A percentile compares a stretch with the other conserved stretches of the same genome.
These are phyloP conservation scores for Crocallis elinguaria DNA, from an alignment of 2,888 invertebrate species.

Conservation along the genomic window DNA sequence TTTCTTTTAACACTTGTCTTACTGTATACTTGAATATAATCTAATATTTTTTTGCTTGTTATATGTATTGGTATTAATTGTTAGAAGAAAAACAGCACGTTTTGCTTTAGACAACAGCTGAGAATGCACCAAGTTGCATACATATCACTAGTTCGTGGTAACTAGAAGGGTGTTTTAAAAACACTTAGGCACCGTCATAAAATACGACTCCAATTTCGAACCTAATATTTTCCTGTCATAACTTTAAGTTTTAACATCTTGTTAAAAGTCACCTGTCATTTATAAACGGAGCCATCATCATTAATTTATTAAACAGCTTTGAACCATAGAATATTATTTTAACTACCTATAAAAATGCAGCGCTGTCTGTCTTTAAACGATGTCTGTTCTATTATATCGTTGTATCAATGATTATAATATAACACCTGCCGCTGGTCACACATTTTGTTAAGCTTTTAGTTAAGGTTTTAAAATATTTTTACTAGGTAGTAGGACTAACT, in stretches of 20 bases:
- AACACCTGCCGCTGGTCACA: constrained; percentile 13
- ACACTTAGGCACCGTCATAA: too few relatives aligned
- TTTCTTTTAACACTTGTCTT: too few relatives aligned
- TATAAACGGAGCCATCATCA: constrained; percentile 11
- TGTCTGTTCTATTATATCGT: not conserved
- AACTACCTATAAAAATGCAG: constrained; percentile 11
- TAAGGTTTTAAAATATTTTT: not conserved
- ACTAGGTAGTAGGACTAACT: too few relatives aligned
- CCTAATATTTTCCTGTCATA: not conserved
- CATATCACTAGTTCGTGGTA: too few relatives aligned
- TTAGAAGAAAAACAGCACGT: too few relatives aligned
- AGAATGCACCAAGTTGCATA: too few relatives aligned
- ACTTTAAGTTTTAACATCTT: not conserved
- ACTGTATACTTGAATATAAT: too few relatives aligned
- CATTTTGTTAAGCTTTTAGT: constrained; percentile 13
- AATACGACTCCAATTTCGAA: not conserved
- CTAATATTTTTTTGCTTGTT: too few relatives aligned
- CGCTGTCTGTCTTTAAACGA: constrained; percentile 1
- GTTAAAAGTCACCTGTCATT: constrained; percentile 16
- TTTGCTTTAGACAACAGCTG: too few relatives aligned
- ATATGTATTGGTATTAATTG: too few relatives aligned
- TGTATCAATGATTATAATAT: constrained; percentile 2
- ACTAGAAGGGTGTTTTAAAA: not conserved
- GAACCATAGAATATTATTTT: constrained; percentile 12
- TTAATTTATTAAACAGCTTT: constrained; percentile 17